Evolutionary conservation across 2,113 vertebrate species (phyloP).

Genomic region (Pheucticus melanocephalus): DNA sequence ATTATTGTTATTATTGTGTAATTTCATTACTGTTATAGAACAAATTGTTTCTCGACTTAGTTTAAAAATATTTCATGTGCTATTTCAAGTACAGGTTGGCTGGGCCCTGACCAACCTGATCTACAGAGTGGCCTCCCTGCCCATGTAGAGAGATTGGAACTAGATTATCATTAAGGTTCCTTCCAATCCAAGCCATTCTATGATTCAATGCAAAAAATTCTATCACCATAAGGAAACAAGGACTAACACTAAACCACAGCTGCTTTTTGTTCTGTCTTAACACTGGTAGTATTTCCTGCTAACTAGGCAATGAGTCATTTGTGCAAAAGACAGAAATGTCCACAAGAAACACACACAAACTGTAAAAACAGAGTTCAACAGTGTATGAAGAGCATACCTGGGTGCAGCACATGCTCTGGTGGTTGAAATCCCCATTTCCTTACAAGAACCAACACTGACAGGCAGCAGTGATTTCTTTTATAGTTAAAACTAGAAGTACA

Average conservation of each 20-base stretch:
- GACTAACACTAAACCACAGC: background rate
- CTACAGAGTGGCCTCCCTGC: background rate
- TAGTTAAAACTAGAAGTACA: background rate
- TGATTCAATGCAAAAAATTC: background rate
- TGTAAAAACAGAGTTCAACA: background rate
- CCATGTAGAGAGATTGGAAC: background rate
- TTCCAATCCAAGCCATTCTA: background rate
- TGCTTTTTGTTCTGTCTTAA: background rate
- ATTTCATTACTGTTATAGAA: background rate
- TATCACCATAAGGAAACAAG: background rate
- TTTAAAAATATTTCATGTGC: background rate
- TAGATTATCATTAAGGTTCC: background rate
- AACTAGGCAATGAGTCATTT: fast-evolving
- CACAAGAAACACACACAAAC: background rate
- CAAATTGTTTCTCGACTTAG: background rate
- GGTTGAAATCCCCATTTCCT: background rate
- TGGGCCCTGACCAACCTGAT: background rate
- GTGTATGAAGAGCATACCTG: background rate
- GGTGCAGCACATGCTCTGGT: background rate
- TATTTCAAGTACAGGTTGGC: background rate
- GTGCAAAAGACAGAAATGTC: background rate
- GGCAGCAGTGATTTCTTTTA: background rate
- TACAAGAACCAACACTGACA: background rate
- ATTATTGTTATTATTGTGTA: background rate
- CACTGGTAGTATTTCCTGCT: background rate